Evolutionary conservation across 2,113 vertebrate species (phyloP).

Genomic region (Aphelocoma coerulescens): DNA sequence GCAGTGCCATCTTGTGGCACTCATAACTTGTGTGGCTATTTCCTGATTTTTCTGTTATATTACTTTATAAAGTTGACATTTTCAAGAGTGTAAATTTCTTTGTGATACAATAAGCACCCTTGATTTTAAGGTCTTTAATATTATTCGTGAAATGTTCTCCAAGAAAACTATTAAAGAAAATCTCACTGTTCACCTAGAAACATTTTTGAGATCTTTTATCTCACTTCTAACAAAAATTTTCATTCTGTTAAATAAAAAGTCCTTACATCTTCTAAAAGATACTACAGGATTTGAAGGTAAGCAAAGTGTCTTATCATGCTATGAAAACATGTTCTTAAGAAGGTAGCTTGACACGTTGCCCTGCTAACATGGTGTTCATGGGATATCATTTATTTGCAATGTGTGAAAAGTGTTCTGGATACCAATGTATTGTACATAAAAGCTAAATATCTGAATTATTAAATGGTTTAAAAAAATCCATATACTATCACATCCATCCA

Average conservation of each 20-base stretch:
- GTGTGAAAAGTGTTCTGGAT: neutral
- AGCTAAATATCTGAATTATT: neutral
- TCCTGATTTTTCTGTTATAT: neutral
- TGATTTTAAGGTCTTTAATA: neutral
- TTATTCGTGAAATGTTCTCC: neutral
- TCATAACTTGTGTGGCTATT: neutral
- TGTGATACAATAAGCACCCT: neutral
- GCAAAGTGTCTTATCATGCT: neutral
- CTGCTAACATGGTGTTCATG: neutral
- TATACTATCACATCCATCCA: neutral
- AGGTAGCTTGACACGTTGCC: neutral
- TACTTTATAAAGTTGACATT: neutral
- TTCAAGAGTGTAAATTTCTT: neutral
- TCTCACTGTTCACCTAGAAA: neutral
- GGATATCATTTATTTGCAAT: neutral
- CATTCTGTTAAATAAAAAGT: neutral
- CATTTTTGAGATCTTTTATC: neutral
- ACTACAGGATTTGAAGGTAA: neutral
- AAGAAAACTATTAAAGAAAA: neutral
- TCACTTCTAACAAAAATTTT: neutral
- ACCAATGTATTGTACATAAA: neutral
- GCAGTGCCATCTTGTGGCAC: slow-evolving; percentile 62
- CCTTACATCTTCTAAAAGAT: neutral
- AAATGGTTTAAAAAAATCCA: neutral
- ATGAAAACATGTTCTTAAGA: neutral